Evolutionary conservation across 2,113 vertebrate genomes (phyloP).

Genomic region (Mirounga angustirostris): DNA sequence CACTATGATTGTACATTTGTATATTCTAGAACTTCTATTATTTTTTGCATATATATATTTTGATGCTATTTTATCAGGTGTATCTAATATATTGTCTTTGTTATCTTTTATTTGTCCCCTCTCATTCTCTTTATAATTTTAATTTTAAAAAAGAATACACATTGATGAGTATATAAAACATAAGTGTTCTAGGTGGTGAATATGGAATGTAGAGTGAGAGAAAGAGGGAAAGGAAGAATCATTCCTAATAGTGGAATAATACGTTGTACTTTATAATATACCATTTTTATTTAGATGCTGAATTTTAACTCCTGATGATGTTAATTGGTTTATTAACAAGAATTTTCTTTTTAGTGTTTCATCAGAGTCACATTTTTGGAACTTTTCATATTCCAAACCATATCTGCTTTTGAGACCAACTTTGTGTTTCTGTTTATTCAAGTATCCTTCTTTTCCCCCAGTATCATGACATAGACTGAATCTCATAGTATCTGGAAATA

Average conservation of each 20-base stretch:
- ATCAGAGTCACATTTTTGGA: background rate
- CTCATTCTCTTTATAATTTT: background rate
- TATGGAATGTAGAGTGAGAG: background rate
- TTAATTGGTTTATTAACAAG: background rate
- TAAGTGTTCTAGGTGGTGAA: background rate
- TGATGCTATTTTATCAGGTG: background rate
- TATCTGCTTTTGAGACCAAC: background rate
- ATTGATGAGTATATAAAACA: background rate
- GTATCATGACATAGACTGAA: background rate
- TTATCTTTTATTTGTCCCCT: background rate
- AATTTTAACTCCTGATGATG: background rate
- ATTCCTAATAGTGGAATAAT: background rate
- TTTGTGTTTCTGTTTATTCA: background rate
- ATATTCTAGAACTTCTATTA: background rate
- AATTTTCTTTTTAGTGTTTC: background rate
- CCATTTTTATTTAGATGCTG: background rate
- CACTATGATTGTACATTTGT: background rate
- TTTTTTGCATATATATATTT: background rate
- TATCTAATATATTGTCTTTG: background rate
- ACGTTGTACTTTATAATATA: background rate
- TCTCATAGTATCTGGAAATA: background rate
- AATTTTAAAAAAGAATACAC: background rate
- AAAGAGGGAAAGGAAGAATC: background rate
- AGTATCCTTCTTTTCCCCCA: background rate
- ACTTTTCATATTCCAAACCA: background rate